phyloP scores from a whole-genome alignment of 2,113 vertebrate genomes.

The Heptranchias perlo region DNA sequence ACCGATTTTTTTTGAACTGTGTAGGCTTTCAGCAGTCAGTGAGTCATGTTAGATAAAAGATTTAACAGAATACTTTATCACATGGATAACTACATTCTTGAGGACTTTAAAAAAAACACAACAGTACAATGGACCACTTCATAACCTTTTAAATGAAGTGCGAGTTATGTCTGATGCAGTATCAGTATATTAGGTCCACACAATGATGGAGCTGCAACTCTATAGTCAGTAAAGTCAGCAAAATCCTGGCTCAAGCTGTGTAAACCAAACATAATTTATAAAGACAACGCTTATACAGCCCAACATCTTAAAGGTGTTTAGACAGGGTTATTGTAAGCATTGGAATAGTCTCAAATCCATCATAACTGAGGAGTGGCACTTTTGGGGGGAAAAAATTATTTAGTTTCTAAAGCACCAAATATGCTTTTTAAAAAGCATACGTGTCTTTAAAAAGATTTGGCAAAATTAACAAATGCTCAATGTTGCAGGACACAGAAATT shows the following conservation, averaged over 20 bases:
- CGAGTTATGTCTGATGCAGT: not conserved
- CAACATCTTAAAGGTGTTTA: not conserved
- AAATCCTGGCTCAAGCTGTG: not conserved
- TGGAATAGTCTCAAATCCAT: not conserved
- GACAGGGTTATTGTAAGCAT: not conserved
- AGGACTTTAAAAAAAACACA: not conserved
- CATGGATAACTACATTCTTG: not conserved
- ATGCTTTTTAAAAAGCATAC: not conserved
- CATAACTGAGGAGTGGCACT: not conserved
- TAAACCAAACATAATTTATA: not conserved
- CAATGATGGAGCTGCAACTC: not conserved
- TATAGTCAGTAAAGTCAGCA: not conserved
- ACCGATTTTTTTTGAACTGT: not conserved
- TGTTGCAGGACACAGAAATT: not conserved
- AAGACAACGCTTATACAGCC: not conserved
- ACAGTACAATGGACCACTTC: not conserved
- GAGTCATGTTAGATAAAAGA: constrained; percentile 3
- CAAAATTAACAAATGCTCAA: not conserved
- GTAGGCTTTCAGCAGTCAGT: not conserved
- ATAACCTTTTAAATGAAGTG: not conserved
- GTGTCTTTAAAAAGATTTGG: not conserved
- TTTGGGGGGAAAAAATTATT: not conserved
- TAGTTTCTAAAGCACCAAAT: not conserved
- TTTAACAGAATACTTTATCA: constrained; percentile 14
- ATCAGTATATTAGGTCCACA: not conserved